Evolutionary conservation across 1,140 invertebrate genomes (phyloP), one percentile per base, ranked within the genome.

Genomic region (Orius insidiosus): DNA sequence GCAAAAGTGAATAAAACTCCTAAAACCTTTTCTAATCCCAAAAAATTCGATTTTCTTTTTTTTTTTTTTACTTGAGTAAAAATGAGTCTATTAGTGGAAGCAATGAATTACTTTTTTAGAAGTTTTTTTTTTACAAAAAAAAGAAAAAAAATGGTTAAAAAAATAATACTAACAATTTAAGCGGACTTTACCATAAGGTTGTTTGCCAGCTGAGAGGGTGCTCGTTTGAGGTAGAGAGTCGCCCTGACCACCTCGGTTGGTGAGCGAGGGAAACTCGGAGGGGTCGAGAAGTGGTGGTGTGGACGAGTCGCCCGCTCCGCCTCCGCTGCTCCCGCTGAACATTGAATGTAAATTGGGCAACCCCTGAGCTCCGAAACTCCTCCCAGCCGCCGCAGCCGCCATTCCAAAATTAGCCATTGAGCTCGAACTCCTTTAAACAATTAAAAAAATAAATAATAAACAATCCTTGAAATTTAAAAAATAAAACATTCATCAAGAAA

Each of bases 181-280:
- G 24, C 24, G 24, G 24, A 24, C 24, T 24, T 65, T 60, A 84
- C 81, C 81, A 70, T 88, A 88, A 63, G 84, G 82, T 70, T 86
- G 84, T 64, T 80, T 82, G 56, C 81, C 81, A 48, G 82, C 82
- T 65, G 83, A 80, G 48, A 82, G 54, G 36, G 55, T 71, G 66
- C 72, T 78, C 55, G 76, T 73, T 62, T 74, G 82, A 62, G 77
- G 81, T 71, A 76, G 78, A 60, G 71, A 77, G 68, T 78, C 76
- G 63, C 80, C 71, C 57, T 75, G 74, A 64, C 76, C 54, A 62
- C 74, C 73, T 61, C 80, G 72, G 62, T 80, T 81, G 54, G 84
- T 88, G 58, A 90, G 68, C 50, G 85, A 88, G 52, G 86, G 86
- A 64, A 90, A 90, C 64, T 89, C 85, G 54, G 82, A 87, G 79